These are phyloP conservation scores for Gobiocypris rarus DNA, from an alignment of 2,113 vertebrate genomes.

Conservation along the genomic window DNA sequence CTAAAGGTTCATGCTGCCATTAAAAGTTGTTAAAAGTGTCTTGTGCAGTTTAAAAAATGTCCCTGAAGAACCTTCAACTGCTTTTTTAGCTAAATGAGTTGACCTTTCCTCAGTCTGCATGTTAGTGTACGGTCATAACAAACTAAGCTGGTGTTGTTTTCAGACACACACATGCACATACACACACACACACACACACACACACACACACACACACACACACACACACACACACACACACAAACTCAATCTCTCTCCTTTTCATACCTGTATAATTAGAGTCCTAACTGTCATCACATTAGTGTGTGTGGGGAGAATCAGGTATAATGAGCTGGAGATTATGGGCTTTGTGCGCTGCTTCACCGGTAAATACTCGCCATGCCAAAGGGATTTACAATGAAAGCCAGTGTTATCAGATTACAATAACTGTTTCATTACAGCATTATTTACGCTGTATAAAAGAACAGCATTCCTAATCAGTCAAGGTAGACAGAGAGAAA, in stretches of 20 bases:
- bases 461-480: conserved; percentile 53
- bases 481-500: background rate
- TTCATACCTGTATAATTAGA: conserved; percentile 65
- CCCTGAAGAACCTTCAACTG: background rate
- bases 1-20: background rate
- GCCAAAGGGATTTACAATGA: conserved; percentile 72
- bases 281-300: conserved; percentile 73
- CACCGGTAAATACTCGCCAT: conserved; percentile 72
- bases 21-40: background rate
- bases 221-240: conserved; percentile 27
- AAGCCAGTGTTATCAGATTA: conserved; percentile 73
- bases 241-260: conserved; percentile 36
- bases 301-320: conserved; percentile 73
- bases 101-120: conserved; percentile 40
- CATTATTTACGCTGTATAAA: conserved; percentile 64
- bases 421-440: conserved; percentile 73
- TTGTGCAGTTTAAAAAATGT: conserved; percentile 9
- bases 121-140: conserved; percentile 41
- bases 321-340: conserved; percentile 75
- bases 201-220: conserved; percentile 15
- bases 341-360: conserved; percentile 78
- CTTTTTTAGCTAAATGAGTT: conserved; percentile 27
- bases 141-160: conserved; percentile 39
- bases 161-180: background rate
- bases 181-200: conserved; percentile 31